Base-by-base conservation (phyloP, 1,140 invertebrate species). In the Zaprionus vittiger region DNA sequence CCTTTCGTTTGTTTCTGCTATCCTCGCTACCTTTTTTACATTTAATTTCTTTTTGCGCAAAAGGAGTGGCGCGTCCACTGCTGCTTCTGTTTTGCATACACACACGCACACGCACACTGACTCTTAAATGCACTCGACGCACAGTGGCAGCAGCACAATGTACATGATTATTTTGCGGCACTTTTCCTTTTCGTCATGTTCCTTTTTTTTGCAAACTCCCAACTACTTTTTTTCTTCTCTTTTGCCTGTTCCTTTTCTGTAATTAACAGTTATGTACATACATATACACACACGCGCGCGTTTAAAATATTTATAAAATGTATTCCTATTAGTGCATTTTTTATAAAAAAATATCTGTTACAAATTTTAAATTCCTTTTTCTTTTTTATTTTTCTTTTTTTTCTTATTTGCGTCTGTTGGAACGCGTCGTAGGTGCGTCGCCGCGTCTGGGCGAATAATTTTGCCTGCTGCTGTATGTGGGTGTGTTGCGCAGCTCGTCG, bases 21-120 rank as follows among this genome's bases (percentile, higher is more conserved):
- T 60, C 52, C 11, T 65, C 61, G 61, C 73, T 70, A 64, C 55
- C 61, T 59, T 77, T 77, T 79, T 67, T 73, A 64, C 73, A 75
- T 71, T 63, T 38, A 57, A 62, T 59, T 80, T 80, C 77, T 75
- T 74, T 87, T 83, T 71, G 77, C 81, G 77, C 83, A 89, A 89
- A 87, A 87, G 84, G 84, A 87, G 84, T 87, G 84, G 84, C 84
- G 84, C 84, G 84, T 80, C 77, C 63, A 78, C 69, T 34, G 9
- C 9, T 57, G 38, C 63, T 66, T 56, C 71, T 81, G 73, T 80
- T 80, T 84, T 76, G 60, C 70, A 80, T 63, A 72, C 79, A 77
- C 64, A 86, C 44, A 73, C 59, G 64, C 17, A 59, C 28, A 59
- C 34, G 22, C 34, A 22, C 38, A 41, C 38, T 41, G 38, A 55